Base-by-base conservation (phyloP, 2,888 invertebrate species). In the Callimorpha dominula region DNA sequence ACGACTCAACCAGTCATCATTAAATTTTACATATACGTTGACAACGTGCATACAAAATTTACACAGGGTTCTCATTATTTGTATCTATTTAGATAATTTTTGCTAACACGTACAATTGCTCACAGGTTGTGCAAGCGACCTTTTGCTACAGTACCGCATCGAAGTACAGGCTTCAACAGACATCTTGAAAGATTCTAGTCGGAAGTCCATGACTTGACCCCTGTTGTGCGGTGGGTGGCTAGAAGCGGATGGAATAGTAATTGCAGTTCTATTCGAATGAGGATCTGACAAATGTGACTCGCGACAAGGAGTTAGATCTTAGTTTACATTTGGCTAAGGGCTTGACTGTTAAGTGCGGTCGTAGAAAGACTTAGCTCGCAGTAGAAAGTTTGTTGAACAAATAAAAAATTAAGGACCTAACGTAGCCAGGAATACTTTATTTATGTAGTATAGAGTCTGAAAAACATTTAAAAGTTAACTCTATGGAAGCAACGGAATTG, bases 181-280 rank as follows among this genome's bases (percentile, higher is more conserved):
- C 12, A 7, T 49, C 1, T 15, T 11, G 15, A 50, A 1, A 20
- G n/a, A 31, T 12, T 0, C 62, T 14, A 43, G 79, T 81, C 76
- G 46, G 17, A 75, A 70, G 79, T 65, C 75, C 74, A 40, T 84
- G 12, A 74, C 85, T 90, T 90, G 78, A 62, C 80, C 89, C 88
- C 81, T 50, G 71, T 74, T 62, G 49, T 81, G 57, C 81, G 78
- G 92, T 92, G 92, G 93, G 92, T 90, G 92, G 93, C 84, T 85
- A 88, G 82, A 82, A 81, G 75, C 80, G 73, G 84, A 85, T 81
- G 81, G 86, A 89, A 91, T 92, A 91, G 88, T 87, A 88, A 87
- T 85, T 85, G 84, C 86, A 81, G 49, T 74, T 85, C 83, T 84
- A 88, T 91, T 88, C 89, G 89, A 89, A 91, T 91, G 88, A 86